Base-by-base conservation (phyloP, 2,113 vertebrate genomes). In the Callospermophilus lateralis region DNA sequence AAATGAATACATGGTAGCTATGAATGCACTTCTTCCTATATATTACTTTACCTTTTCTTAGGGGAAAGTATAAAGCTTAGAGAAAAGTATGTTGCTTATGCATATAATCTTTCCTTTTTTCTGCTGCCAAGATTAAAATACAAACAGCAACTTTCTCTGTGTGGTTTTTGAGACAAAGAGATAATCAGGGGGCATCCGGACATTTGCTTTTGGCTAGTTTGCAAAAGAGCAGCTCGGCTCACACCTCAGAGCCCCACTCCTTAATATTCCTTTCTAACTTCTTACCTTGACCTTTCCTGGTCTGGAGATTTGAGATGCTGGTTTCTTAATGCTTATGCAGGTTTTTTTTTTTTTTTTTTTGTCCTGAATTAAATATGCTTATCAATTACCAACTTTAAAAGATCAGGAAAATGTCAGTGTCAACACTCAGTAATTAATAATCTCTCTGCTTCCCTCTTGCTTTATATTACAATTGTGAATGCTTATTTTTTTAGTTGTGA, bases 1-100 rank as follows among this genome's bases (percentile, higher is more conserved):
- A 96, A 92, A 70, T 83, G 72, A 90, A 58, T 78, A 63, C 15
- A 72, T 77, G 94, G 15, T 83, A 94, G 67, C 51, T 65, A 90
- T 70, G 37, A 26, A 77, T 68, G 26, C 28, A 37, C 96, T 95
- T 92, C 17, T 0, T 90, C 20, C 34, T 24, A 42, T 63, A 32
- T 2, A 78, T 86, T 28, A 89, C 45, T 95, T 94, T 70, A 92
- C 32, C 58, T 72, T 93, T 94, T 92, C 63, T 83, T 63, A 42
- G 6, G 37, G 10, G 9, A 84, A 93, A 93, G 12, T 12, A 68
- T 74, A 85, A 76, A 86, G 13, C 17, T 76, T 91, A 9, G 12
- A 81, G 67, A 72, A 83, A 74, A 97, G 42, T 77, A 0, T 93
- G 32, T 70, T 84, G 39, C 37, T 61, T 83, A 6, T 32, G n/a